Evolutionary conservation across 2,888 invertebrate genomes (phyloP).

Genomic region (Syritta pipiens): DNA sequence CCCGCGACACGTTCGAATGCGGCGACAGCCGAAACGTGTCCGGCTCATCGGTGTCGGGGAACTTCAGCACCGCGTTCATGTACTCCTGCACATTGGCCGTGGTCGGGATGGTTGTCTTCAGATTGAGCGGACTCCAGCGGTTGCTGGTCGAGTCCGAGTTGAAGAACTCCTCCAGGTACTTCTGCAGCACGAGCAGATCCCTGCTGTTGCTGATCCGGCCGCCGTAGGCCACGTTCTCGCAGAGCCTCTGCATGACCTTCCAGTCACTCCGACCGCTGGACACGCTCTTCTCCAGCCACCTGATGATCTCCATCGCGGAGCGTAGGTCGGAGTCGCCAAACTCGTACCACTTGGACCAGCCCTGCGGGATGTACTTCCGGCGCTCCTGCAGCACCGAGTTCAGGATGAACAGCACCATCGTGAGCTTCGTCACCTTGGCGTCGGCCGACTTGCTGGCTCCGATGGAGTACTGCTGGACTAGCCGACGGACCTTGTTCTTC

Average conservation of each 20-base stretch:
- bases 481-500: conserved; percentile 88
- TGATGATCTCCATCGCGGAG: conserved; percentile 84
- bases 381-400: conserved; percentile 96
- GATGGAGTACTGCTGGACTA: conserved; percentile 85
- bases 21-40: conserved; percentile 76
- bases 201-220: conserved; percentile 90
- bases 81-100: conserved; percentile 77
- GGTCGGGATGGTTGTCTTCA: conserved; percentile 75
- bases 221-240: conserved; percentile 90
- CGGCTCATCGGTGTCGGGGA: conserved; percentile 77
- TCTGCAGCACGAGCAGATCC: conserved; percentile 80
- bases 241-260: conserved; percentile 88
- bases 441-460: conserved; percentile 70
- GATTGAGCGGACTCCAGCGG: conserved; percentile 82
- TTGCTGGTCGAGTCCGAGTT: conserved; percentile 82
- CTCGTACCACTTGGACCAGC: conserved; percentile 94
- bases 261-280: conserved; percentile 81
- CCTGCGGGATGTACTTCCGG: conserved; percentile 93
- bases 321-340: conserved; percentile 90
- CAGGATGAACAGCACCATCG: conserved; percentile 90
- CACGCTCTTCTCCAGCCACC: conserved; percentile 74
- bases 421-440: conserved; percentile 81
- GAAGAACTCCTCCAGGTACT: conserved; percentile 83
- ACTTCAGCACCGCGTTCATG: conserved; percentile 74
- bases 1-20: conserved; percentile 76